These are phyloP conservation scores for Patiria miniata DNA, from an alignment of 35 echinoderm and acorn worm genomes.

Conservation along the genomic window DNA sequence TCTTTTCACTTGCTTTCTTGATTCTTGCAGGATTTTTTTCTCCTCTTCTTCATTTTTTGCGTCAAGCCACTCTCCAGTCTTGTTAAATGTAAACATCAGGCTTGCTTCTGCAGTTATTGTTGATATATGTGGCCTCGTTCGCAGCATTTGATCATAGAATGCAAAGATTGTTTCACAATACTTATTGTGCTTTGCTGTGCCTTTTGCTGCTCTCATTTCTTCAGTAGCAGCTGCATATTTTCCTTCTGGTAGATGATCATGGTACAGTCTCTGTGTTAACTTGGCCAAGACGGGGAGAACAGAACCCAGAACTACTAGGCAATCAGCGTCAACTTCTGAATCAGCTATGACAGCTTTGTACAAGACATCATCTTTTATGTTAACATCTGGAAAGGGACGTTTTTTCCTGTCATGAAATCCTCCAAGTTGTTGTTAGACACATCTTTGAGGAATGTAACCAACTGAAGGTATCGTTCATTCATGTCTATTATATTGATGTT, in stretches of 20 bases:
- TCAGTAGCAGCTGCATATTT: constrained; percentile 29
- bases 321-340: constrained; percentile 40
- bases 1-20: not conserved
- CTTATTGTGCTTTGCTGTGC: constrained; percentile 62
- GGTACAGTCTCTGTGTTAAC: constrained; percentile 36
- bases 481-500: constrained; percentile 42
- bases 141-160: constrained; percentile 42
- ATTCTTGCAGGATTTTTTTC: too few relatives aligned
- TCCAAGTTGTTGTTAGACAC: not conserved
- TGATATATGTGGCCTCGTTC: not conserved
- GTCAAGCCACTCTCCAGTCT: not conserved
- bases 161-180: constrained; percentile 54
- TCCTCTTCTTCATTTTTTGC: not conserved
- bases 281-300: constrained; percentile 51
- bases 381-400: constrained; percentile 5
- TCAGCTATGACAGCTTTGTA: not conserved
- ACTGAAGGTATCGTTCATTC: constrained; percentile 21
- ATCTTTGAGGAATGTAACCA: constrained; percentile 38
- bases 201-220: constrained; percentile 14
- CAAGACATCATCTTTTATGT: constrained; percentile 42
- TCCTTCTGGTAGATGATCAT: constrained; percentile 47
- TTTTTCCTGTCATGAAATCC: not conserved
- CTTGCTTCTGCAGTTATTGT: too few relatives aligned
- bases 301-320: constrained; percentile 12
- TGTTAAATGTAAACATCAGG: too few relatives aligned